Conservation (phyloP, 2,113 vertebrate species). For the Spea bombifrons region DNA sequence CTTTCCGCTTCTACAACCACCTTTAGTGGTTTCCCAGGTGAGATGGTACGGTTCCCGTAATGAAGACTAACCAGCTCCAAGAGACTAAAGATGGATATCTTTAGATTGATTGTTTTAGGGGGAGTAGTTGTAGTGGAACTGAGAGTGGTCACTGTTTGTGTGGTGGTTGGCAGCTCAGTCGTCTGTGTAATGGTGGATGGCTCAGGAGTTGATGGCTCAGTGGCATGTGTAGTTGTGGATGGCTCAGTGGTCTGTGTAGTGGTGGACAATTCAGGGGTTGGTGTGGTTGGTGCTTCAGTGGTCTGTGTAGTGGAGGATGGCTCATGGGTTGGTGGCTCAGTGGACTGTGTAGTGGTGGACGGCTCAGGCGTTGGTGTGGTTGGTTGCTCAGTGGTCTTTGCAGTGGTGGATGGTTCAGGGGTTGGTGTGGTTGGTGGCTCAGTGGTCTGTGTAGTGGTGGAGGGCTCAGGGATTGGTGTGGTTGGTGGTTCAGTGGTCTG, state of each 20-base stretch:
- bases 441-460: background rate
- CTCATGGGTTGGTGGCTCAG: background rate
- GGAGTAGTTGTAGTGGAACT: background rate
- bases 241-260: background rate
- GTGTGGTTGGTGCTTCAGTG: background rate
- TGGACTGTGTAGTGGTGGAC: background rate
- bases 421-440: background rate
- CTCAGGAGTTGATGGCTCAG: background rate
- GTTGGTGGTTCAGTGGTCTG: background rate
- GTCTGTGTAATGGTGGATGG: background rate
- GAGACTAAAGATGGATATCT: conserved; percentile 1
- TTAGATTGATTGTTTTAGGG: background rate
- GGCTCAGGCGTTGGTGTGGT: background rate
- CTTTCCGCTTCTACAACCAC: background rate
- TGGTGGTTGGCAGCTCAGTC: background rate
- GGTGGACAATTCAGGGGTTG: background rate
- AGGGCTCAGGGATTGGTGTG: background rate
- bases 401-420: too few species aligned
- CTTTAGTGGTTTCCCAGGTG: background rate
- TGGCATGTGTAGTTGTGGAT: background rate
- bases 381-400: background rate
- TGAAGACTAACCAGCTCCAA: background rate
- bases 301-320: background rate
- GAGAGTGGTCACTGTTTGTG: too few species aligned
- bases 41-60: background rate